phyloP scores from a whole-genome alignment of 2,888 invertebrate genomes.

The Mesochorus sp. region DNA sequence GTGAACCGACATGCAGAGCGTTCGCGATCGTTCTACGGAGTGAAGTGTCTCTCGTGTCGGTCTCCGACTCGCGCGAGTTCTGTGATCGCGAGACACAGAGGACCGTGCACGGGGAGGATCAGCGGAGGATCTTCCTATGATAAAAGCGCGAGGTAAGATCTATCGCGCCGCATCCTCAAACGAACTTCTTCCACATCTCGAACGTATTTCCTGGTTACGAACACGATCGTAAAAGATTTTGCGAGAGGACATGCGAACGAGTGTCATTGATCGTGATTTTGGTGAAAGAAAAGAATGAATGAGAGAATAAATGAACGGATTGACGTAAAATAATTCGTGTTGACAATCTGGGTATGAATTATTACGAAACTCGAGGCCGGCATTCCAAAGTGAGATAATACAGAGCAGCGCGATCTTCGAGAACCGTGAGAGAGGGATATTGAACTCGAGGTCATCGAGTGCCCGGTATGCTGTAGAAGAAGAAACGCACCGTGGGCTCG shows the following conservation, averaged over 20 bases:
- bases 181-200: neutral
- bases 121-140: slow-evolving; percentile 40
- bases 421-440: slow-evolving; percentile 11
- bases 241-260: too few relatives aligned
- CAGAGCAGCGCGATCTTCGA: slow-evolving; percentile 31
- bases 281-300: neutral
- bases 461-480: slow-evolving; percentile 10
- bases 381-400: neutral
- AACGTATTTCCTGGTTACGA: neutral
- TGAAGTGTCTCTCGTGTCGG: slow-evolving; percentile 53
- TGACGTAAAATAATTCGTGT: neutral
- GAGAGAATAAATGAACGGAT: slow-evolving; percentile 4
- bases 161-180: neutral
- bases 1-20: slow-evolving; percentile 74
- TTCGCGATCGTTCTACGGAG: slow-evolving; percentile 65
- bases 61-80: slow-evolving; percentile 46
- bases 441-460: slow-evolving; percentile 25
- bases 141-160: slow-evolving; percentile 23
- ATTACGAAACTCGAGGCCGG: slow-evolving; percentile 7
- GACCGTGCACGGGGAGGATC: slow-evolving; percentile 55
- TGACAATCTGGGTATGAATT: neutral
- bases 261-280: neutral
- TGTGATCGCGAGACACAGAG: slow-evolving; percentile 30
- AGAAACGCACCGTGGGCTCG: neutral
- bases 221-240: slow-evolving; percentile 5